Conservation (phyloP, 1,140 invertebrate genomes). For the fruit fly (Drosophila melanogaster) region Release_6_plus_ISO1_MT NT_037436.4:3572501-3573000, state of each 20-base stretch:
- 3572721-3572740: slow-evolving; percentile 61
- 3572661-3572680: slow-evolving; percentile 10
- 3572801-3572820: slow-evolving; percentile 67
- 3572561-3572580: slow-evolving; percentile 48
- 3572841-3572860: slow-evolving; percentile 79
- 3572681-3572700: slow-evolving; percentile 54
- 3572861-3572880: slow-evolving; percentile 17
- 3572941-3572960: slow-evolving; percentile 59
- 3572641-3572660: slow-evolving; percentile 54
- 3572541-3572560: slow-evolving; percentile 79
- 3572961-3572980: neutral
- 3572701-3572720: slow-evolving; percentile 36
- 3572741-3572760: slow-evolving; percentile 71
- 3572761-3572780: slow-evolving; percentile 53
- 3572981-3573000: slow-evolving; percentile 31
- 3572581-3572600: slow-evolving; percentile 46
- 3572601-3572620: slow-evolving; percentile 75
- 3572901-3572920: slow-evolving; percentile 60
- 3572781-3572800: slow-evolving; percentile 82
- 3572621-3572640: slow-evolving; percentile 68
- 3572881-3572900: slow-evolving; percentile 50
- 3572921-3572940: slow-evolving; percentile 71
- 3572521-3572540: slow-evolving; percentile 45
- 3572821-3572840: slow-evolving; percentile 46
- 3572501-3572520: slow-evolving; percentile 23